phyloP scores from a whole-genome alignment of 2,797 vertebrate species.

The Bradypus variegatus region DNA sequence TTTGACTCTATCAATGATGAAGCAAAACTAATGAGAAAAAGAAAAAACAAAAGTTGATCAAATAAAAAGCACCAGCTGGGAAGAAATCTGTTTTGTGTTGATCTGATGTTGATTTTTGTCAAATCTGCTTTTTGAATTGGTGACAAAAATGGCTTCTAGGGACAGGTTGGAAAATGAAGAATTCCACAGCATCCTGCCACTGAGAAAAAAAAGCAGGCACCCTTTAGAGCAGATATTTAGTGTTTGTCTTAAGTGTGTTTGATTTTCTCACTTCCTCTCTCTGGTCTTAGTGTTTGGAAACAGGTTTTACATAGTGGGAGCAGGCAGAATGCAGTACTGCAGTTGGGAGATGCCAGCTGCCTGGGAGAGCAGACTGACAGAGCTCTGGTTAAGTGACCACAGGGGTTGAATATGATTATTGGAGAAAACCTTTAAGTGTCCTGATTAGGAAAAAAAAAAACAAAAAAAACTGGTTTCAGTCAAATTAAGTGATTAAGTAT shows the following conservation, averaged over 20 bases:
- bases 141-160: background rate
- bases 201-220: background rate
- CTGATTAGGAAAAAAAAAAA: background rate
- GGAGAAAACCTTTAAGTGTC: background rate
- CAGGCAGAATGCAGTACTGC: background rate
- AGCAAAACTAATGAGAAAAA: background rate
- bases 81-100: conserved; percentile 2
- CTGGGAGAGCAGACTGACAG: background rate
- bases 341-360: accelerated
- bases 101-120: background rate
- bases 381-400: background rate
- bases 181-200: background rate
- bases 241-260: too few relatives aligned
- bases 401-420: background rate
- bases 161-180: background rate
- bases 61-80: conserved; percentile 17
- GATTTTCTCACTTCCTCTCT: background rate
- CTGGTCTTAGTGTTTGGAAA: background rate
- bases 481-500: conserved; percentile 1
- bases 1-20: background rate
- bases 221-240: background rate
- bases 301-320: background rate
- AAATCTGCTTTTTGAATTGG: conserved; percentile 5
- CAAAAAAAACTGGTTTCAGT: background rate
- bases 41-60: background rate